phyloP scores from a whole-genome alignment of 2,113 vertebrate species.

The Amia ocellicauda region DNA sequence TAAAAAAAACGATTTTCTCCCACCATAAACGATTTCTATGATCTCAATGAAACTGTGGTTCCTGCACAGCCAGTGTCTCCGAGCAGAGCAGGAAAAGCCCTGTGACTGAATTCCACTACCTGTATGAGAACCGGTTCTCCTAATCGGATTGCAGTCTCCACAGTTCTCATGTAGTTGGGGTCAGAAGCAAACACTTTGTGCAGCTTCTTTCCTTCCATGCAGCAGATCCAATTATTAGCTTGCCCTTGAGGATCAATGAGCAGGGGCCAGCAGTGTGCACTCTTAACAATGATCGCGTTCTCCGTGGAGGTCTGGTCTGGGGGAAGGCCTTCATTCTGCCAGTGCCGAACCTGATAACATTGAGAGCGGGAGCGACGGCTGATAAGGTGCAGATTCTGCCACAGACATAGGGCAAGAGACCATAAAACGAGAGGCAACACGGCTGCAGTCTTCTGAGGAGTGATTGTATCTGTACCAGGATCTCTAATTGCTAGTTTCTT shows the following conservation, averaged over 20 bases:
- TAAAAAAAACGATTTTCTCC: too few relatives aligned
- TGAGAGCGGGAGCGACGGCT: too few relatives aligned
- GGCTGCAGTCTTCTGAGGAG: too few relatives aligned
- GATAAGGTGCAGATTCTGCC: too few relatives aligned
- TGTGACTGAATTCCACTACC: slow-evolving; percentile 34
- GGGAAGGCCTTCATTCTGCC: slow-evolving; percentile 56
- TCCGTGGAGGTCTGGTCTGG: slow-evolving; percentile 48
- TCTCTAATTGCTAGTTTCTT: too few relatives aligned
- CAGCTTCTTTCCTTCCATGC: slow-evolving; percentile 46
- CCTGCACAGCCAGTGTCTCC: too few relatives aligned
- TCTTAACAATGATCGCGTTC: slow-evolving; percentile 55
- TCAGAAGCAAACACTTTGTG: slow-evolving; percentile 39
- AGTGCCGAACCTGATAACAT: slow-evolving; percentile 39
- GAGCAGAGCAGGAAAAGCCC: too few relatives aligned
- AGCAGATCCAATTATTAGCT: slow-evolving; percentile 48
- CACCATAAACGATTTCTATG: too few relatives aligned
- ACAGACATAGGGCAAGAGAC: too few relatives aligned
- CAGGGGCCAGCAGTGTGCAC: slow-evolving; percentile 51
- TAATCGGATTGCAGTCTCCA: slow-evolving; percentile 44
- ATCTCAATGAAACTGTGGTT: too few relatives aligned
- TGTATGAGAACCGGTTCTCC: slow-evolving; percentile 50
- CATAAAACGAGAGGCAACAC: too few relatives aligned
- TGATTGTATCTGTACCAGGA: too few relatives aligned
- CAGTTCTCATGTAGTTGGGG: slow-evolving; percentile 30
- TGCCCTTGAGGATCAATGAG: slow-evolving; percentile 58